These are phyloP conservation scores for Ernsta delagoae DNA, from an alignment of 2,888 invertebrate species.

Conservation along the genomic window DNA sequence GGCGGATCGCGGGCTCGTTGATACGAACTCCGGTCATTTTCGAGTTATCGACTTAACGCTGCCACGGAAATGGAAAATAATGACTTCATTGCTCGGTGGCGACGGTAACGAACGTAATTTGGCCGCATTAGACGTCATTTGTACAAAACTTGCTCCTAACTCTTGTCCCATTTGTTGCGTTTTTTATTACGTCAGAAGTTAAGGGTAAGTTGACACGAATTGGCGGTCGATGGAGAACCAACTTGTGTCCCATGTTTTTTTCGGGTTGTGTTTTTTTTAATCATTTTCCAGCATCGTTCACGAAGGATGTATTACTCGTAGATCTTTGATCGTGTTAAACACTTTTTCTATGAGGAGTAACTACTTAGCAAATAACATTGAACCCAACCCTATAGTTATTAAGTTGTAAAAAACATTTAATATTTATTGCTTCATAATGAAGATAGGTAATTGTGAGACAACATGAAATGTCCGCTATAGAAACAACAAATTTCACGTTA, in stretches of 20 bases:
- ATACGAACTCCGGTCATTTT: constrained; percentile 79
- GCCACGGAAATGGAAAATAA: constrained; percentile 81
- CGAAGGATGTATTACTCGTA: no score
- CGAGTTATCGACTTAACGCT: constrained; percentile 82
- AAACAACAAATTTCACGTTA: constrained; percentile 9
- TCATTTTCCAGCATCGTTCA: background rate
- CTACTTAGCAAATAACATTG: no score
- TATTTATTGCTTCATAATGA: background rate
- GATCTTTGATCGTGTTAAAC: no score
- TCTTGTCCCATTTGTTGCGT: constrained; percentile 27
- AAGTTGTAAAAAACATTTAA: no score
- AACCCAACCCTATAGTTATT: no score
- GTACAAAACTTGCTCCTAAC: constrained; percentile 53
- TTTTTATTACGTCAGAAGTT: constrained; percentile 30
- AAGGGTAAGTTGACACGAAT: constrained; percentile 26
- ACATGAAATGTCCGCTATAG: background rate
- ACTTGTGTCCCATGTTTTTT: no score
- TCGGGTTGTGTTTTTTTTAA: background rate
- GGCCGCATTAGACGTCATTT: constrained; percentile 75
- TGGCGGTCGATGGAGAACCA: background rate
- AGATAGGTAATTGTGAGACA: background rate
- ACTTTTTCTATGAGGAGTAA: no score
- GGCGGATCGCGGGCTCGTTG: constrained; percentile 65
- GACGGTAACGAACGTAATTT: constrained; percentile 75
- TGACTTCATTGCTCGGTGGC: constrained; percentile 77